phyloP scores from a whole-genome alignment of 2,797 vertebrate species.

The Thamnophis elegans region DNA sequence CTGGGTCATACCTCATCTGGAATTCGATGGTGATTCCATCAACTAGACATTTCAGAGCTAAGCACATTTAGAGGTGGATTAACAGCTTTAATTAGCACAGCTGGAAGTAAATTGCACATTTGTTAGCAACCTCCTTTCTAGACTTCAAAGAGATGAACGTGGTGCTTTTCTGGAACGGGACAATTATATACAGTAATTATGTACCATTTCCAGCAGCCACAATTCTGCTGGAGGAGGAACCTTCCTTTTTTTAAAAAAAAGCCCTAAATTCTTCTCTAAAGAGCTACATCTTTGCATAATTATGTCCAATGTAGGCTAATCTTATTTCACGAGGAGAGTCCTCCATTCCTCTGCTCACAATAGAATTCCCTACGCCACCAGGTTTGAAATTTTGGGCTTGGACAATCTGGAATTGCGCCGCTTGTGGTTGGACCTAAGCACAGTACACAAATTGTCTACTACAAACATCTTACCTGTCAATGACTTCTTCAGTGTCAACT shows the following conservation, averaged over 20 bases:
- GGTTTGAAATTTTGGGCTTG: too few species aligned
- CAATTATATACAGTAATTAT: not conserved
- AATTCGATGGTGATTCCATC: not conserved
- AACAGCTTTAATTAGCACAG: not conserved
- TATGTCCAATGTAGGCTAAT: not conserved
- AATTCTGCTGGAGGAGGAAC: not conserved
- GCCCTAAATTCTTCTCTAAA: not conserved
- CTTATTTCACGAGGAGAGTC: too few species aligned
- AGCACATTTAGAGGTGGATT: not conserved
- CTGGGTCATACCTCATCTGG: not conserved
- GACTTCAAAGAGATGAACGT: not conserved
- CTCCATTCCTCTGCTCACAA: too few species aligned
- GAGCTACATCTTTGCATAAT: not conserved
- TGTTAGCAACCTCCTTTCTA: not conserved
- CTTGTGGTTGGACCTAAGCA: too few species aligned
- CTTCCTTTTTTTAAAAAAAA: not conserved
- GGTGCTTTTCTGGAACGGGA: not conserved
- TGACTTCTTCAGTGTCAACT: too few species aligned
- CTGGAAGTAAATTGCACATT: not conserved
- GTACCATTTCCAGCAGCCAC: not conserved
- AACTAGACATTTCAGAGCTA: not conserved
- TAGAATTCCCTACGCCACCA: too few species aligned
- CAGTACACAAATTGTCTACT: too few species aligned
- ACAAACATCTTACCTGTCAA: too few species aligned
- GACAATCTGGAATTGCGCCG: too few species aligned